Evolutionary conservation across 2,888 invertebrate species (phyloP).

Genomic region (Andrena praecox): DNA sequence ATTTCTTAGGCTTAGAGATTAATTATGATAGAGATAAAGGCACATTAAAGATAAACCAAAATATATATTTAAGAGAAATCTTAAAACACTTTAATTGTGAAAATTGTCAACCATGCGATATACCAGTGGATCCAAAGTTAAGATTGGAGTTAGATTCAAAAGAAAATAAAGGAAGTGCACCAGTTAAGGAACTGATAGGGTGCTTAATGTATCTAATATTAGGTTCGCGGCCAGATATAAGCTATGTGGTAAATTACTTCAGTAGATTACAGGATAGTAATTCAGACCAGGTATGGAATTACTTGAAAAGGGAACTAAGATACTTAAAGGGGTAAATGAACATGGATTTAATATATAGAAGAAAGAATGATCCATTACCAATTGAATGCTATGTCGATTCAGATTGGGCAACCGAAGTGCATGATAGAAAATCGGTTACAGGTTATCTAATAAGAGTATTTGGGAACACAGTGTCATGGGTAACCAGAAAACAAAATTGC

Average conservation of each 20-base stretch:
- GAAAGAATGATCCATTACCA: neutral
- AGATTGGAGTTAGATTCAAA: neutral
- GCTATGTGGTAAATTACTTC: neutral
- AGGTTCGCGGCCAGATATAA: neutral
- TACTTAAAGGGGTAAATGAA: neutral
- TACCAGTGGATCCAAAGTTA: neutral
- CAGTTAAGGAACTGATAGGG: neutral
- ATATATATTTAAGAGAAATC: neutral
- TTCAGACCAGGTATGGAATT: neutral
- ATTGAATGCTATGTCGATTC: constrained; percentile 7
- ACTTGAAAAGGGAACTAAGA: neutral
- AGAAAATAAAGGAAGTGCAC: neutral
- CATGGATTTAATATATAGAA: neutral
- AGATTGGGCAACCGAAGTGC: constrained; percentile 6
- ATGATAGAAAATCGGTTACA: constrained; percentile 21
- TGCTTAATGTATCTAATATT: constrained; percentile 5
- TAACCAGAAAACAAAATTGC: constrained; percentile 4
- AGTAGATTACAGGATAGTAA: neutral
- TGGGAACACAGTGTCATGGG: neutral
- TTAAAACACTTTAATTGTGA: neutral
- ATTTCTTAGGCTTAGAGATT: constrained; percentile 4
- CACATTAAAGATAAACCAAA: neutral
- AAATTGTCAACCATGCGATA: neutral
- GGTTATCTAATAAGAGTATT: neutral
- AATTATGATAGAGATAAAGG: neutral